These are phyloP conservation scores for Cordilura impudica DNA, from an alignment of 2,888 invertebrate genomes.

Conservation along the genomic window DNA sequence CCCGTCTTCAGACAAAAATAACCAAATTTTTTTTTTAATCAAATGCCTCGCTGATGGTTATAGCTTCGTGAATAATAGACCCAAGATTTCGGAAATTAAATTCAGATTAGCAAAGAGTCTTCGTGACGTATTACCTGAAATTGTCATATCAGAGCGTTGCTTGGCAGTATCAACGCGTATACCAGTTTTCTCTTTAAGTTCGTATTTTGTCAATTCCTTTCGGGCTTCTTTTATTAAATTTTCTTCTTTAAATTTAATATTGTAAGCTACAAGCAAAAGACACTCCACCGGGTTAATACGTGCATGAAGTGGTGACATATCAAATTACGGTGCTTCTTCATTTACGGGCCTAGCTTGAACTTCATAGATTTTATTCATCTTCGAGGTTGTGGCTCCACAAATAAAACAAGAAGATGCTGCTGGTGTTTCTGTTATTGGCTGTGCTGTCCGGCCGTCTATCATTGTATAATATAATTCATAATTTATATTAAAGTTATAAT, in stretches of 20 bases:
- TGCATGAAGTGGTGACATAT: no score
- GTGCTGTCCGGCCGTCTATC: no score
- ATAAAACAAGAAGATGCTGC: no score
- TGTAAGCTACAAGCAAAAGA: not conserved
- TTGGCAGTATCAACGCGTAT: conserved; percentile 28
- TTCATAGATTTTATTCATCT: no score
- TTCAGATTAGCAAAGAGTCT: conserved; percentile 35
- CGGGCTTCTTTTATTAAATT: conserved; percentile 1
- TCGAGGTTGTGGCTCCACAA: no score
- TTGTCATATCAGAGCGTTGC: conserved; percentile 35
- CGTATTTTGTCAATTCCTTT: conserved; percentile 14
- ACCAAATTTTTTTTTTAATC: conserved; percentile 12
- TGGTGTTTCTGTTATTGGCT: no score
- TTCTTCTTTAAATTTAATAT: not conserved
- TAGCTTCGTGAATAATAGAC: conserved; percentile 16
- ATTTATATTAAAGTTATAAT: no score
- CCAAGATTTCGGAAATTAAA: no score
- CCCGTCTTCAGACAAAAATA: conserved; percentile 21
- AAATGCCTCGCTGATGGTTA: conserved; percentile 8
- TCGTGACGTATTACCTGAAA: conserved; percentile 39
- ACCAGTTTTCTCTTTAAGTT: conserved; percentile 22
- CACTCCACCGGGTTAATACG: no score
- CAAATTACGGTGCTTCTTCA: no score
- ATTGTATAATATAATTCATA: no score
- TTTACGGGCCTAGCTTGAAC: no score